phyloP scores from a whole-genome alignment of 2,888 invertebrate genomes.

The Rhingia campestris region DNA sequence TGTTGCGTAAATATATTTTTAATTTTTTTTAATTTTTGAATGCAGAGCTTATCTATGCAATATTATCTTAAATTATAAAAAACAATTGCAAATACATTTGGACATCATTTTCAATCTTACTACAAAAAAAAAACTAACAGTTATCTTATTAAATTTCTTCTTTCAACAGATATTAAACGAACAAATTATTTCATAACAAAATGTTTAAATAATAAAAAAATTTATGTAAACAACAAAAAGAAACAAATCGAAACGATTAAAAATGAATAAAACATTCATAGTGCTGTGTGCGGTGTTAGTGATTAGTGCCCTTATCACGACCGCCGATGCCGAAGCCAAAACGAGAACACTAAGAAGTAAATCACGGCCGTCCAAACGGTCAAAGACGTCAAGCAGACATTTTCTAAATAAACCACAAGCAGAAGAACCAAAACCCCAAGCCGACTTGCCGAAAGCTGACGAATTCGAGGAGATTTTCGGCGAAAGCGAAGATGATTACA shows the following conservation, averaged over 20 bases:
- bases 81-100: background rate
- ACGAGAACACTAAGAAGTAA: conserved; percentile 30
- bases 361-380: conserved; percentile 16
- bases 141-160: background rate
- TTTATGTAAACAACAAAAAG: background rate
- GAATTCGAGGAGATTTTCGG: conserved; percentile 75
- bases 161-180: conserved; percentile 2
- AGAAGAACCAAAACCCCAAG: conserved; percentile 75
- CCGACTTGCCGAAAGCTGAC: conserved; percentile 74
- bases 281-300: conserved; percentile 59
- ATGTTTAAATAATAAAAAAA: conserved; percentile 36
- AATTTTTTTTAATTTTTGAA: too few species aligned
- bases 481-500: conserved; percentile 73
- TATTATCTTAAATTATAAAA: too few species aligned
- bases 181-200: conserved; percentile 14
- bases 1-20: too few species aligned
- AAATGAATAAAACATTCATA: conserved; percentile 60
- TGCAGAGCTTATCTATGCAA: too few species aligned
- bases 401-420: conserved; percentile 76
- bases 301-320: conserved; percentile 29
- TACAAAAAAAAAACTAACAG: background rate
- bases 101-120: background rate
- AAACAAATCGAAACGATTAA: conserved; percentile 35
- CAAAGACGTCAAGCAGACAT: conserved; percentile 7
- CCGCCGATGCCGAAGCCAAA: conserved; percentile 26